phyloP scores from a whole-genome alignment of 37 sponge, comb jelly and placozoan genomes.

The Spongilla lacustris region DNA sequence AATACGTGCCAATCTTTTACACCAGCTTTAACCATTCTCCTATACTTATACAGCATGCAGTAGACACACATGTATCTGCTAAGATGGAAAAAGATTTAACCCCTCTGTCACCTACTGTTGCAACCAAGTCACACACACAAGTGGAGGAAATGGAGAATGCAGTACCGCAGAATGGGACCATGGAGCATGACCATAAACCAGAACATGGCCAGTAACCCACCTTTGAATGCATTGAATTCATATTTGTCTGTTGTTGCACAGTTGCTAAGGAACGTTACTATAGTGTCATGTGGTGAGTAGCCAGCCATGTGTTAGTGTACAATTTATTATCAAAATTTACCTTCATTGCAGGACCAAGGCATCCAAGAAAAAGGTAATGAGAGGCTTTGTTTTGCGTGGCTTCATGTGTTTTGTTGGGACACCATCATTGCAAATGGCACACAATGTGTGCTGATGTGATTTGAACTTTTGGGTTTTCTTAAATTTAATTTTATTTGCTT shows the following conservation, averaged over 20 bases:
- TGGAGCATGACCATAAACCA: not conserved
- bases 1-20: no score
- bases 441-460: no score
- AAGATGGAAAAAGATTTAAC: not conserved
- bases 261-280: conserved; percentile 37
- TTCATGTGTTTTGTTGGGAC: not conserved
- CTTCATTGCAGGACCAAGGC: conserved; percentile 67
- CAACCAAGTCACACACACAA: not conserved
- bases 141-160: not conserved
- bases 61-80: not conserved
- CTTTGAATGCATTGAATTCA: not conserved
- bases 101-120: not conserved
- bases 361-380: conserved; percentile 73
- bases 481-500: no score
- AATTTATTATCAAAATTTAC: not conserved
- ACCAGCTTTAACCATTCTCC: no score
- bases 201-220: not conserved
- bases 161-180: not conserved
- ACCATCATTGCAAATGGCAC: not conserved
- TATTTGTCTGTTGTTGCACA: not conserved
- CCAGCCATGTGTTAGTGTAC: not conserved
- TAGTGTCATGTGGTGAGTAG: conserved; percentile 74
- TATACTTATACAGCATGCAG: not conserved
- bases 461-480: no score
- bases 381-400: not conserved